phyloP scores from a whole-genome alignment of 2,797 vertebrate species.

The Danio aesculapii region DNA sequence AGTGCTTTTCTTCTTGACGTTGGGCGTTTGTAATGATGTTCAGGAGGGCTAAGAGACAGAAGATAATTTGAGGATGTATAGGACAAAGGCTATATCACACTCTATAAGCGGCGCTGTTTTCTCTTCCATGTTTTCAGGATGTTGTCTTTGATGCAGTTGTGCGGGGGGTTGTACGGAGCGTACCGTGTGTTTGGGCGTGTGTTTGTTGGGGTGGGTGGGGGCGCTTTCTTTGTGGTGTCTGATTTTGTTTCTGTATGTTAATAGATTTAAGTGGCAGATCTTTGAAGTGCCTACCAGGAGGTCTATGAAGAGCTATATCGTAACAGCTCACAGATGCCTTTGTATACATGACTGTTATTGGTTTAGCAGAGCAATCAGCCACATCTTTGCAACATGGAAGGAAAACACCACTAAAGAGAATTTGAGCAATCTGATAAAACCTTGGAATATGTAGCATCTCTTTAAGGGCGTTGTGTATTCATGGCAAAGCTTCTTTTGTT shows the following conservation, averaged over 20 bases:
- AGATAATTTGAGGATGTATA: constrained; percentile 28
- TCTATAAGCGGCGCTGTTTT: background rate
- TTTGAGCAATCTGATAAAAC: constrained; percentile 80
- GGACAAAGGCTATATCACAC: background rate
- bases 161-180: constrained; percentile 14
- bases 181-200: constrained; percentile 6
- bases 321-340: constrained; percentile 55
- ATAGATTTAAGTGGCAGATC: constrained; percentile 64
- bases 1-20: constrained; percentile 14
- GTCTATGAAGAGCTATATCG: constrained; percentile 50
- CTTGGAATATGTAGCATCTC: constrained; percentile 74
- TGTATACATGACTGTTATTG: constrained; percentile 59
- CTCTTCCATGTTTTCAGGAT: constrained; percentile 7
- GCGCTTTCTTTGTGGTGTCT: constrained; percentile 48
- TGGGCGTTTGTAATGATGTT: constrained; percentile 26
- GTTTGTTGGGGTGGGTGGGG: constrained; percentile 28
- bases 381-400: constrained; percentile 71
- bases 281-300: constrained; percentile 60
- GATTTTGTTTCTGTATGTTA: constrained; percentile 62
- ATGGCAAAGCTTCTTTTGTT: background rate
- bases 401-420: constrained; percentile 70
- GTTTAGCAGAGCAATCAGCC: constrained; percentile 69
- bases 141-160: constrained; percentile 50
- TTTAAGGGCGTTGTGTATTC: constrained; percentile 62
- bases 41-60: background rate